A percentile compares a stretch with the other conserved stretches of the same genome.
Evolutionary conservation across 2,888 invertebrate genomes (phyloP).

Genomic region (Acrobasis repandana): DNA sequence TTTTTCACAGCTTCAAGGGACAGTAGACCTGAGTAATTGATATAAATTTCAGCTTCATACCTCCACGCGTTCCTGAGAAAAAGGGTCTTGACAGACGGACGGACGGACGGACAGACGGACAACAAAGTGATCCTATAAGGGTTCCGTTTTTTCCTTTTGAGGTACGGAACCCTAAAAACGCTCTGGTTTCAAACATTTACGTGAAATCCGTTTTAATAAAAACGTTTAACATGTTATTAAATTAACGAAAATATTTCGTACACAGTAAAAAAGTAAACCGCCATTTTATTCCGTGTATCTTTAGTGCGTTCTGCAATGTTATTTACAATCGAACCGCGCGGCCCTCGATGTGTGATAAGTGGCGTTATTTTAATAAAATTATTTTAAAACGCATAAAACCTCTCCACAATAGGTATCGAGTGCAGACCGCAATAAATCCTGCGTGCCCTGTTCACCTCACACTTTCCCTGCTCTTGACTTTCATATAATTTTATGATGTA

Average conservation of each 20-base stretch:
- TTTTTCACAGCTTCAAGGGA: too few relatives aligned
- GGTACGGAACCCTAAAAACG: too few relatives aligned
- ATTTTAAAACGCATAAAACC: constrained; percentile 69
- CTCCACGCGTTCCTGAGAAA: too few relatives aligned
- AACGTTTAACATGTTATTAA: not conserved
- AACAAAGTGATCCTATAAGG: too few relatives aligned
- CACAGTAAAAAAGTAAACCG: not conserved
- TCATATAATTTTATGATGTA: constrained; percentile 83
- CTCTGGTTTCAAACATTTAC: not conserved
- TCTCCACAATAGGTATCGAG: constrained; percentile 77
- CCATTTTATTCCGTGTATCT: not conserved
- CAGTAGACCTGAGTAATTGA: too few relatives aligned
- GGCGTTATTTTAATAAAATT: constrained; percentile 62
- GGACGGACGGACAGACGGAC: too few relatives aligned
- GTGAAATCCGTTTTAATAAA: not conserved
- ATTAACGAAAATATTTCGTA: not conserved
- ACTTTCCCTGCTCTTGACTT: constrained; percentile 79
- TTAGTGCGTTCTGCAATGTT: constrained; percentile 23
- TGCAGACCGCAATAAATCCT: constrained; percentile 78
- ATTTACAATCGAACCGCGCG: constrained; percentile 34
- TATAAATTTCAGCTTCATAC: too few relatives aligned
- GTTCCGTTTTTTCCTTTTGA: too few relatives aligned
- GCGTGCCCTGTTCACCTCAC: constrained; percentile 71
- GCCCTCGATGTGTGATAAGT: constrained; percentile 48
- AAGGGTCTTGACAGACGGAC: too few relatives aligned